phyloP scores from a whole-genome alignment of 2,113 vertebrate species.

The Rhinopithecus roxellana region DNA sequence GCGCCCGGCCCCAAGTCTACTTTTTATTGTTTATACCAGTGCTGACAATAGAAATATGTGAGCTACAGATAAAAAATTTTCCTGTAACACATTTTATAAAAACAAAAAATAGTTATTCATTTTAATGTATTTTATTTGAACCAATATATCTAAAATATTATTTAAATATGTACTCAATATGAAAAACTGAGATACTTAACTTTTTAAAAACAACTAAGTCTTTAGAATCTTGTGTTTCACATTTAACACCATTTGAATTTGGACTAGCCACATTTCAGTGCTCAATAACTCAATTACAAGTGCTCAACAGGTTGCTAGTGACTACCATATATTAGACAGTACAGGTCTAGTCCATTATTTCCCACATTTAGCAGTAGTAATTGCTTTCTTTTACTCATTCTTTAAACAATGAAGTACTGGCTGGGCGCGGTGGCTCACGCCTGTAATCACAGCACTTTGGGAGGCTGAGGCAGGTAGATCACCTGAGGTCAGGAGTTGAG shows the following conservation, averaged over 20 bases:
- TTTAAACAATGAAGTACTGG: background rate
- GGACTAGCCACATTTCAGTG: background rate
- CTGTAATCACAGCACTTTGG: too few relatives aligned
- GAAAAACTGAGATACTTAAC: background rate
- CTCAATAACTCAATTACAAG: background rate
- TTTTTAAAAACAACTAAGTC: background rate
- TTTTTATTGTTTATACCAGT: background rate
- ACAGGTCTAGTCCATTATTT: background rate
- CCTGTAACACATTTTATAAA: background rate
- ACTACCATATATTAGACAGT: background rate
- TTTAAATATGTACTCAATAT: background rate
- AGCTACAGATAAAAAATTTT: background rate
- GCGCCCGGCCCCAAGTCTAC: background rate
- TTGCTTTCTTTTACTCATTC: background rate
- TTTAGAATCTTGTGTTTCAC: background rate
- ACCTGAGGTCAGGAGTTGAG: too few relatives aligned
- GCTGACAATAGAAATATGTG: background rate
- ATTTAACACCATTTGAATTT: slow-evolving; percentile 9
- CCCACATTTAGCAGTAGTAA: background rate
- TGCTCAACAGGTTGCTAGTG: background rate
- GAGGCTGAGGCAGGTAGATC: too few relatives aligned
- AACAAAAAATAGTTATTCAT: background rate
- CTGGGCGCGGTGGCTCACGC: too few relatives aligned
- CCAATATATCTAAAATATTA: background rate
- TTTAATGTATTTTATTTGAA: background rate